Evolutionary conservation across 2,113 vertebrate genomes (phyloP).

Genomic region (Microcebus tavaratra): DNA sequence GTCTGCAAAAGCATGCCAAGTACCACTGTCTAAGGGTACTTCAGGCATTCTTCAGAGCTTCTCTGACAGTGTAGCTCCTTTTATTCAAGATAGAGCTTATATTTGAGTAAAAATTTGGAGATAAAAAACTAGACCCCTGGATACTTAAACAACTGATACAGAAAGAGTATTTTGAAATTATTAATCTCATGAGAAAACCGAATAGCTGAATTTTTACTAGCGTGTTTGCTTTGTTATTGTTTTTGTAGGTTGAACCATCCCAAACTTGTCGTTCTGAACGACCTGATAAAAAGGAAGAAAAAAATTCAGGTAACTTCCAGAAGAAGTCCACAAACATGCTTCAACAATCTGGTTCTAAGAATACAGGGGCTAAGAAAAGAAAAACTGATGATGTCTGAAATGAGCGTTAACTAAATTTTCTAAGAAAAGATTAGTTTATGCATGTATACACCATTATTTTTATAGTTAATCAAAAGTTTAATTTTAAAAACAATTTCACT

Average conservation of each 20-base stretch:
- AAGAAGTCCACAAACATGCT: slow-evolving; percentile 82
- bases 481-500: slow-evolving; percentile 29
- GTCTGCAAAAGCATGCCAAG: background rate
- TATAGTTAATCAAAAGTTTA: slow-evolving; percentile 46
- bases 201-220: background rate
- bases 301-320: slow-evolving; percentile 48
- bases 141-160: background rate
- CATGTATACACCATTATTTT: background rate
- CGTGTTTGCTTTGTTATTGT: background rate
- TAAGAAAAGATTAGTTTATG: background rate
- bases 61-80: background rate
- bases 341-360: slow-evolving; percentile 79
- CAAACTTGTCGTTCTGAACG: background rate
- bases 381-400: slow-evolving; percentile 63
- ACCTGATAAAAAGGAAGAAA: slow-evolving; percentile 50
- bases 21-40: background rate
- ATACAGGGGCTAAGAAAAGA: slow-evolving; percentile 81
- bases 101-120: background rate
- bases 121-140: background rate
- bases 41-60: background rate
- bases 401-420: slow-evolving; percentile 64
- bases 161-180: background rate
- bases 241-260: slow-evolving; percentile 76
- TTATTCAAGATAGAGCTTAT: background rate
- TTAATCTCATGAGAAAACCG: slow-evolving; percentile 8